Percentiles rank a stretch among this genome's conserved stretches.
phyloP scores from a whole-genome alignment of 2,797 vertebrate species.

The Falco peregrinus region DNA sequence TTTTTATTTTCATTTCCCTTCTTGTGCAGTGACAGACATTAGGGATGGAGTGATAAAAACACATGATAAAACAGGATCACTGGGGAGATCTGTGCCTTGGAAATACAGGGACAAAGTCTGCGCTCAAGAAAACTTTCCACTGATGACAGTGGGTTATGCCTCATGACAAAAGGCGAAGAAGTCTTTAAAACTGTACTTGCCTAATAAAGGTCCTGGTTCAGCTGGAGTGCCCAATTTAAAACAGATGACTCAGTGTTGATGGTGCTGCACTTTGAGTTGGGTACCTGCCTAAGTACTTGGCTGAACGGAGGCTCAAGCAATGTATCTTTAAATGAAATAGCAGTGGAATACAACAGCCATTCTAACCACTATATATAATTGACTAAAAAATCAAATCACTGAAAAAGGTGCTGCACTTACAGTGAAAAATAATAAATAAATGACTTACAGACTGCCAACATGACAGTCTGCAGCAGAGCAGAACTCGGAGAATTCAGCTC shows the following conservation, averaged over 20 bases:
- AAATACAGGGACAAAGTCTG: neutral
- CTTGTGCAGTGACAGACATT: conserved; percentile 8
- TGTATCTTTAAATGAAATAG: conserved; percentile 34
- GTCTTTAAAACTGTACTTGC: conserved; percentile 15
- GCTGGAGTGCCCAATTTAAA: conserved; percentile 40
- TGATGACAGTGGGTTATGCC: neutral
- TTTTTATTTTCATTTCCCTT: conserved; percentile 34
- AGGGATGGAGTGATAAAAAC: conserved; percentile 55
- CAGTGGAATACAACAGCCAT: neutral
- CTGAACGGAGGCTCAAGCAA: neutral
- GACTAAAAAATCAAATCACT: conserved; percentile 54
- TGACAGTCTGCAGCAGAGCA: conserved; percentile 40
- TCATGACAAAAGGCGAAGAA: conserved; percentile 11
- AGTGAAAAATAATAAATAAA: conserved; percentile 58
- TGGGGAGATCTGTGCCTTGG: neutral
- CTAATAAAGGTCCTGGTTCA: conserved; percentile 29
- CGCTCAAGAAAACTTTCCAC: neutral
- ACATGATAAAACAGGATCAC: conserved; percentile 24
- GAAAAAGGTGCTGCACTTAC: conserved; percentile 42
- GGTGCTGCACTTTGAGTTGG: conserved; percentile 42
- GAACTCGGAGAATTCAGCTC: conserved; percentile 51
- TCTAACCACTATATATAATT: conserved; percentile 52
- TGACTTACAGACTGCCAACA: conserved; percentile 26
- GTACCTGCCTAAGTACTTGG: conserved; percentile 53
- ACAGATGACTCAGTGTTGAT: conserved; percentile 37